phyloP scores from a whole-genome alignment of 2,113 vertebrate species.

The Mirza zaza region DNA sequence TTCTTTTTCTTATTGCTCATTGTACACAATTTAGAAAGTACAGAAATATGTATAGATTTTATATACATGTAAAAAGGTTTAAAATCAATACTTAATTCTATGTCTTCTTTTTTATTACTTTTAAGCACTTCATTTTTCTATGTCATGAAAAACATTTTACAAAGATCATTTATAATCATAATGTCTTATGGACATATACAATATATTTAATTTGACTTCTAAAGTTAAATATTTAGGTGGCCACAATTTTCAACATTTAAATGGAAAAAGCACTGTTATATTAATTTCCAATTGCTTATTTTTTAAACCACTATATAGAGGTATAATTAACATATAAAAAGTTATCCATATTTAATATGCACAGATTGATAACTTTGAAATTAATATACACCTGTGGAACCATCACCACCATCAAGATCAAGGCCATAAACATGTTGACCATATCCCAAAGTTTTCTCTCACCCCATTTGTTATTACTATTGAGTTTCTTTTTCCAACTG shows the following conservation, averaged over 20 bases:
- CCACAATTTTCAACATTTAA: neutral
- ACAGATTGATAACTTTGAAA: neutral
- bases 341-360: neutral
- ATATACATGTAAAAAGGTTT: neutral
- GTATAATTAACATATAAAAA: neutral
- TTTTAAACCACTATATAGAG: neutral
- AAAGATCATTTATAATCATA: neutral
- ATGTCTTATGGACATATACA: neutral
- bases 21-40: neutral
- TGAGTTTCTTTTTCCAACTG: neutral
- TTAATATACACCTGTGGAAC: neutral
- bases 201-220: neutral
- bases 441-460: neutral
- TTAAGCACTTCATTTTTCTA: neutral
- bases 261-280: neutral
- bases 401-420: neutral
- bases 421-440: neutral
- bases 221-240: neutral
- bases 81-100: neutral
- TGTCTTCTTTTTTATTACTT: neutral
- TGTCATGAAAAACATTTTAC: neutral
- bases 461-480: neutral
- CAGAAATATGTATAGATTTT: neutral
- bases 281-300: neutral
- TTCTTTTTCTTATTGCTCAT: neutral